These are phyloP conservation scores for Drosophila takahashii DNA, from an alignment of 1,140 invertebrate species.

Conservation along the genomic window DNA sequence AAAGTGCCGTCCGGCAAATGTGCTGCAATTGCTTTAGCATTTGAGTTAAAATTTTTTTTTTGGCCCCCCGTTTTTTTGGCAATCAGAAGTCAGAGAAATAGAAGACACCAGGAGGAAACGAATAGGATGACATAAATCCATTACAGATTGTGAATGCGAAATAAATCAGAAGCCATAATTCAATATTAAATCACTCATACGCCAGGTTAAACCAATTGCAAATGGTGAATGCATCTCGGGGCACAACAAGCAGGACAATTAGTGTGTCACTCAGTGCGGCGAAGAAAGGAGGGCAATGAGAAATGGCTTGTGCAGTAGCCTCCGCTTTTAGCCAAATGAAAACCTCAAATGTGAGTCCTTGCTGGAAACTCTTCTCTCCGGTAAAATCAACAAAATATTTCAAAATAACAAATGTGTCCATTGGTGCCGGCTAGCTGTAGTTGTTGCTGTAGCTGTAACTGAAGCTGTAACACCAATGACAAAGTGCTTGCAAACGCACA, in stretches of 20 bases:
- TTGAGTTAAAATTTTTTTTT: constrained; percentile 16
- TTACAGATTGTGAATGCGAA: constrained; percentile 57
- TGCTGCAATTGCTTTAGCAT: constrained; percentile 36
- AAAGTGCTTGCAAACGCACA: constrained; percentile 78
- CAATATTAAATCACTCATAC: constrained; percentile 82
- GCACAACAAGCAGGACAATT: constrained; percentile 69
- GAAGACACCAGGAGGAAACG: not conserved
- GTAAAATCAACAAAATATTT: constrained; percentile 81
- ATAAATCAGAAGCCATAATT: constrained; percentile 75
- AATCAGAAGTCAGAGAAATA: constrained; percentile 17
- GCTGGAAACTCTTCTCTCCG: constrained; percentile 55
- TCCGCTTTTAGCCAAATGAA: constrained; percentile 74
- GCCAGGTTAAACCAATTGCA: constrained; percentile 76
- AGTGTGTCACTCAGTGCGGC: constrained; percentile 63
- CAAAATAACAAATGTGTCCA: constrained; percentile 81
- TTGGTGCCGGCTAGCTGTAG: constrained; percentile 18
- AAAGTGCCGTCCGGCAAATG: constrained; percentile 51
- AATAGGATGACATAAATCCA: constrained; percentile 65
- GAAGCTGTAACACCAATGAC: constrained; percentile 54
- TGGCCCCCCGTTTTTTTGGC: constrained; percentile 26
- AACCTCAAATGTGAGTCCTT: constrained; percentile 60
- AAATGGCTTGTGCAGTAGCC: constrained; percentile 44
- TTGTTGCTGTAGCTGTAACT: constrained; percentile 3
- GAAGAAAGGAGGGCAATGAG: constrained; percentile 47
- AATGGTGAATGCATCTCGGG: constrained; percentile 39